Conservation (phyloP, 2,888 invertebrate species). For the Meliscaeva auricollis region DNA sequence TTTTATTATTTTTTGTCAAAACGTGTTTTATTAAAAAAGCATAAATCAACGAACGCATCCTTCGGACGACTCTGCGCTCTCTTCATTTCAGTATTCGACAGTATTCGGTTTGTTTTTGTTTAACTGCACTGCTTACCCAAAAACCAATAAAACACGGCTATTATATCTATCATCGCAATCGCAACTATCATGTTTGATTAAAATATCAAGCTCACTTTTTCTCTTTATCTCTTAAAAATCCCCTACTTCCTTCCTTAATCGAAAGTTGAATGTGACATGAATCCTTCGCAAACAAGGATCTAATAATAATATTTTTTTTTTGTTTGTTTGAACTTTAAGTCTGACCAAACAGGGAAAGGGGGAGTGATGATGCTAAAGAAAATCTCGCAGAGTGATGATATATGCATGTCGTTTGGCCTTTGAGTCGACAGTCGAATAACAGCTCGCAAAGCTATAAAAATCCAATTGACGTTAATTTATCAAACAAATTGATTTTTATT, state of each 20-base stretch:
- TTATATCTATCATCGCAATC: not conserved
- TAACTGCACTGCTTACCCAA: too few relatives aligned
- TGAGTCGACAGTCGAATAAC: conserved; percentile 17
- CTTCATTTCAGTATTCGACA: too few relatives aligned
- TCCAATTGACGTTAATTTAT: conserved; percentile 66
- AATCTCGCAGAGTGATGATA: conserved; percentile 22
- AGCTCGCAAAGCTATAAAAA: conserved; percentile 47
- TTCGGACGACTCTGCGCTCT: too few relatives aligned
- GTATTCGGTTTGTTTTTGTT: too few relatives aligned
- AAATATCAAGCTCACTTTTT: not conserved
- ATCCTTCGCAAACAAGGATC: conserved; percentile 9
- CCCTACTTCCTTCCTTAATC: not conserved
- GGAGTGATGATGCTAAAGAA: conserved; percentile 3
- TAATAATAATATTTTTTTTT: too few relatives aligned
- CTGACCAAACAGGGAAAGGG: not conserved
- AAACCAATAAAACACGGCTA: too few relatives aligned
- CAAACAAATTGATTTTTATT: conserved; percentile 68
- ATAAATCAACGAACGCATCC: too few relatives aligned
- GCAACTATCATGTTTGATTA: not conserved
- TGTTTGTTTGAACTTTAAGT: not conserved
- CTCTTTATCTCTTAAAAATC: not conserved
- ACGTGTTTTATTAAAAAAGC: too few relatives aligned
- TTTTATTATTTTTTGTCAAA: too few relatives aligned
- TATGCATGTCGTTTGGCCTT: conserved; percentile 42
- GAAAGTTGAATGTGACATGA: not conserved